Base-by-base conservation (phyloP, 2,888 invertebrate genomes). In the Rhamnusium bicolor region DNA sequence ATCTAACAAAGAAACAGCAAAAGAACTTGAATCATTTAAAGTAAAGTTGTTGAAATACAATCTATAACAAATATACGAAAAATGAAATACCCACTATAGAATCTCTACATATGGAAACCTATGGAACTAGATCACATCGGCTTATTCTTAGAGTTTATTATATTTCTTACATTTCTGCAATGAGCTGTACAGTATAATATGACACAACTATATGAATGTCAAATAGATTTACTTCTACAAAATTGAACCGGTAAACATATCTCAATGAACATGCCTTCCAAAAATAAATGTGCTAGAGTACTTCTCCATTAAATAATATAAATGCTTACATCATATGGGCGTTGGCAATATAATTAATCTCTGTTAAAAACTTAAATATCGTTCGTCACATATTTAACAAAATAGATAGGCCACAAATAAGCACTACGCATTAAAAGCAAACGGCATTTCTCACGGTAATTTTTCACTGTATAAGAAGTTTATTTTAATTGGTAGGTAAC, bases 321-420 rank as follows among this genome's bases (percentile, higher is more conserved):
- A 54, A 56, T 21, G 56, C 40, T 18, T 32, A 40, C 40, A 46
- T 27, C 56, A 21, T 46, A 46, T 16, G 32, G 67, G 67, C 40
- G 67, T 67, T 27, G 56, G 21, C n/a, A 27, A 21, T 46, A 46
- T n/a, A 54, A 66, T 67, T 56, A 67, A 67, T 67, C 19, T 67
- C 24, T 56, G 56, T 40, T 54, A 67, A 65, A 63, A 51, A 32
- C 29, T 10, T 53, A 29, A 53, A 46, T 56, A 65, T 24, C 32
- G 54, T 40, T 46, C 67, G 56, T 46, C 46, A 29, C 49, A 10
- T 18, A 24, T 54, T 18, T 67, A 54, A 40, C 56, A 40, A 19
- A 29, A 56, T 8, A 46, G 16, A 67, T 29, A 40, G n/a, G 67
- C 54, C 67, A 16, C 53, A 16, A 67, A 32, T 24, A 29, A 40